Evolutionary conservation across 2,797 vertebrate genomes (phyloP).

Genomic region (Xenentodon cancila): DNA sequence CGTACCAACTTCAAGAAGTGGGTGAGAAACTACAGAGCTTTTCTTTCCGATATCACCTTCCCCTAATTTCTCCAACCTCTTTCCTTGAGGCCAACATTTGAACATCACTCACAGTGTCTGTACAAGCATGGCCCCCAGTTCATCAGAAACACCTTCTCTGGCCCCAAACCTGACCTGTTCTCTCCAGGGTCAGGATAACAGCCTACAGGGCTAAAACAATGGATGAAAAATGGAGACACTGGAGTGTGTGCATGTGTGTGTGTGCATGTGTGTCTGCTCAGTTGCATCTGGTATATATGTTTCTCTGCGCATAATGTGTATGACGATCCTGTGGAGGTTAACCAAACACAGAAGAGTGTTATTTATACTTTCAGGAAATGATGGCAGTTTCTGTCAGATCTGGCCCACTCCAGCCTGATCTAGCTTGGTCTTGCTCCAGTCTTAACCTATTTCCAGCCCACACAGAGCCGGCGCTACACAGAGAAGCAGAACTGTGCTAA

Average conservation of each 20-base stretch:
- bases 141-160: constrained; percentile 78
- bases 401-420: constrained; percentile 65
- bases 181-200: constrained; percentile 78
- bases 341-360: constrained; percentile 91
- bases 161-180: constrained; percentile 66
- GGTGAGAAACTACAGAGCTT: constrained; percentile 40
- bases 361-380: constrained; percentile 93
- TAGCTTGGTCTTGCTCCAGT: constrained; percentile 61
- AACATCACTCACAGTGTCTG: constrained; percentile 82
- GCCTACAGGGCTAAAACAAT: constrained; percentile 66
- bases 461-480: constrained; percentile 52
- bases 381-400: constrained; percentile 87
- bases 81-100: constrained; percentile 56
- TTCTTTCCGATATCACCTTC: constrained; percentile 42
- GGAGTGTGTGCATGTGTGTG: constrained; percentile 39
- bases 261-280: constrained; percentile 43
- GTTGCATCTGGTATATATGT: constrained; percentile 73
- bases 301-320: constrained; percentile 77
- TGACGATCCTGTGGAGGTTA: constrained; percentile 88
- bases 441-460: constrained; percentile 73
- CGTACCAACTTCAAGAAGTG: constrained; percentile 35
- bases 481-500: constrained; percentile 64
- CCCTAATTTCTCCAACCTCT: constrained; percentile 52
- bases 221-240: constrained; percentile 76
- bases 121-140: constrained; percentile 71